A percentile compares a stretch with the other conserved stretches of the same genome.
Conservation (phyloP, 1,140 invertebrate species). For the Psix sp. region DNA sequence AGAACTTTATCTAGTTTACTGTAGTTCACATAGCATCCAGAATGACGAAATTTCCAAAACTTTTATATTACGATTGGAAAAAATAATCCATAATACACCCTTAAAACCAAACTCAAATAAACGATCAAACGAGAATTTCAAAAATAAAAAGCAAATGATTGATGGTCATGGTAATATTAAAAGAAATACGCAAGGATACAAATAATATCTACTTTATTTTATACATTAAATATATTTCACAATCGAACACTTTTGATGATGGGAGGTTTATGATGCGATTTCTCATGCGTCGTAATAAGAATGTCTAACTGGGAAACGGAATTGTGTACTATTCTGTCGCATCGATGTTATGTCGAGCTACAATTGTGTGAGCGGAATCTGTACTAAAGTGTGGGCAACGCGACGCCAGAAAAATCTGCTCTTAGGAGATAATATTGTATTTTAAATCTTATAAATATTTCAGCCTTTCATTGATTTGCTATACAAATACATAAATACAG, state of each 20-base stretch:
- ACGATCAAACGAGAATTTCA: no score
- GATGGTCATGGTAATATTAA: neutral
- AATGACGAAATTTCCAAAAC: no score
- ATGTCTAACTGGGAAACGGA: conserved; percentile 9
- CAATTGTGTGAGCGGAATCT: conserved; percentile 1
- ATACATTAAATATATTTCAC: conserved; percentile 56
- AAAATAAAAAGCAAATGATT: neutral
- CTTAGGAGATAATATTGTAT: conserved; percentile 41
- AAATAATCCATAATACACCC: no score
- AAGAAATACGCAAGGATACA: conserved; percentile 30
- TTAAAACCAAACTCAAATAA: no score
- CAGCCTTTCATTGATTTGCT: conserved; percentile 49
- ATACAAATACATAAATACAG: conserved; percentile 49
- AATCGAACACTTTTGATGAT: conserved; percentile 60
- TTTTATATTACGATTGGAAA: no score
- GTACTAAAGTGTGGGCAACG: conserved; percentile 10
- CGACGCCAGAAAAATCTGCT: conserved; percentile 27
- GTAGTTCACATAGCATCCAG: no score
- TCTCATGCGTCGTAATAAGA: conserved; percentile 16
- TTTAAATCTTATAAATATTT: conserved; percentile 46
- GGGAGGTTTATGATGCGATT: conserved; percentile 47
- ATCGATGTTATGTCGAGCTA: neutral
- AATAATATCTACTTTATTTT: conserved; percentile 58
- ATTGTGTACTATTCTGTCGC: neutral
- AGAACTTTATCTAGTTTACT: no score